Conservation (phyloP, 2,113 vertebrate species). For the Monarcha castaneiventris region DNA sequence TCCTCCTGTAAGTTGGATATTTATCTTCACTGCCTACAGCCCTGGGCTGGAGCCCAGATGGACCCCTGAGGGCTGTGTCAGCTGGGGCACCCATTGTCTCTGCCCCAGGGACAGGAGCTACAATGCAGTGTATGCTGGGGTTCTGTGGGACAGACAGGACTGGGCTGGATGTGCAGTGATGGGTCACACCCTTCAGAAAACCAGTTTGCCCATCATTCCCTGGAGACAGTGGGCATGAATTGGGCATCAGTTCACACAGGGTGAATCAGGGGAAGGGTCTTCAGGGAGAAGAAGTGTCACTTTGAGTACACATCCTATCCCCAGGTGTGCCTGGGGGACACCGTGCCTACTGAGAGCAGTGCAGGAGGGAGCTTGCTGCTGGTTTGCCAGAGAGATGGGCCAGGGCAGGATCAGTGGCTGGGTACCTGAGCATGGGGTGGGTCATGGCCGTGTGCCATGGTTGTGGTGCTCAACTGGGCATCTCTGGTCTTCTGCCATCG, state of each 20-base stretch:
- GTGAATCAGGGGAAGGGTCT: neutral
- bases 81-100: neutral
- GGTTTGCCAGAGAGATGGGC: neutral
- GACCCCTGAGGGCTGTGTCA: neutral
- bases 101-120: neutral
- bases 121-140: accelerated
- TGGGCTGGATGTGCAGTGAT: accelerated
- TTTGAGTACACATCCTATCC: neutral
- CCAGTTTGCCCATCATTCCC: accelerated
- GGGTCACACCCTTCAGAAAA: neutral
- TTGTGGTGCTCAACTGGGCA: neutral
- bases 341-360: neutral
- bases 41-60: neutral
- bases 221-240: neutral
- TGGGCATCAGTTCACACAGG: accelerated
- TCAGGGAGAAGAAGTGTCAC: neutral
- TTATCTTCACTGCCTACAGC: neutral
- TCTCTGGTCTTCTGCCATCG: neutral
- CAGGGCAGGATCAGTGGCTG: accelerated
- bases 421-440: neutral
- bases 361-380: neutral
- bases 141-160: neutral
- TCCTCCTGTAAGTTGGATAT: accelerated
- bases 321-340: neutral
- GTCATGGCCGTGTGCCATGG: accelerated